Evolutionary conservation across 2,797 vertebrate genomes (phyloP).

Genomic region (Poecile montanus): DNA sequence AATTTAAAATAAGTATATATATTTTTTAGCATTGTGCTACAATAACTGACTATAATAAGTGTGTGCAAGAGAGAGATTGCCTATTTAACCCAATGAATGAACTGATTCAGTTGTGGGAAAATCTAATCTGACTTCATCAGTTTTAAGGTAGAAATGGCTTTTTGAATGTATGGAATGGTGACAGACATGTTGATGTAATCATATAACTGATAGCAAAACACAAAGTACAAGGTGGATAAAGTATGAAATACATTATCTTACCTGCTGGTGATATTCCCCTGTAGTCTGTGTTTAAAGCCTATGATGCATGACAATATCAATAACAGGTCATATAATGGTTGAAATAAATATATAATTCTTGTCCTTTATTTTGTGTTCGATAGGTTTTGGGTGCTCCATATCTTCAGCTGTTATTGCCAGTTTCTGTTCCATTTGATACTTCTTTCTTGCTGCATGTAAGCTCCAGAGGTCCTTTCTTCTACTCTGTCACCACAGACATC

Average conservation of each 20-base stretch:
- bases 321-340: neutral
- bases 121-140: neutral
- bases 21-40: neutral
- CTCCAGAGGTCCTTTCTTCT: neutral
- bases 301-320: neutral
- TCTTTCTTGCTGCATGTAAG: neutral
- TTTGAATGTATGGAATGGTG: neutral
- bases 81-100: neutral
- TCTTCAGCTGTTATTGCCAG: neutral
- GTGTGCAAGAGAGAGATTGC: neutral
- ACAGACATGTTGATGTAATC: neutral
- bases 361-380: neutral
- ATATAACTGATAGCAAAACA: neutral
- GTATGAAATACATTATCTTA: neutral
- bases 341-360: neutral
- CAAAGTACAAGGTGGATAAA: neutral
- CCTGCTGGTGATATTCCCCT: neutral
- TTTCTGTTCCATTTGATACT: neutral
- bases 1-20: neutral
- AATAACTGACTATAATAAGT: neutral
- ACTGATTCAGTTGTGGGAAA: neutral
- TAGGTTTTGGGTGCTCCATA: neutral
- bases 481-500: neutral
- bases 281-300: neutral
- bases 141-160: conserved; percentile 17